These are phyloP conservation scores for Chironomus riparius DNA, from an alignment of 2,888 invertebrate genomes.

Conservation along the genomic window DNA sequence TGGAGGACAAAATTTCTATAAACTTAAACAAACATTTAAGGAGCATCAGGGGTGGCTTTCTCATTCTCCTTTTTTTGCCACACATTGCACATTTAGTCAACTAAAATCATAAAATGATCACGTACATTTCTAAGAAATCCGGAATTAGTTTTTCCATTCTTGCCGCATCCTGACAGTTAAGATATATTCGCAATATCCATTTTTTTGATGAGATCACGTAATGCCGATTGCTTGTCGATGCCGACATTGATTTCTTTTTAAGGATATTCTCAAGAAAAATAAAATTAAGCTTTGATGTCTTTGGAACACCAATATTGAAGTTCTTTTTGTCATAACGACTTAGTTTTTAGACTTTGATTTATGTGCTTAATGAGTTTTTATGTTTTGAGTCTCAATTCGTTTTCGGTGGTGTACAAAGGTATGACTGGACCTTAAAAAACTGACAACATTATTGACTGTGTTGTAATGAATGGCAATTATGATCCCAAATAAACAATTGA, in stretches of 20 bases:
- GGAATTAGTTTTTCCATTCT: slow-evolving; percentile 3
- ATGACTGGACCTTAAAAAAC: background rate
- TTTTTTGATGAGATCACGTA: slow-evolving; percentile 17
- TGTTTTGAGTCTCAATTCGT: background rate
- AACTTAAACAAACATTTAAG: slow-evolving; percentile 5
- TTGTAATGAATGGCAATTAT: too few species aligned
- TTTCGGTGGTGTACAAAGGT: background rate
- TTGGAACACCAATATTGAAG: too few species aligned
- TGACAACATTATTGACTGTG: too few species aligned
- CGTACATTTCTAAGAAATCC: slow-evolving; percentile 12
- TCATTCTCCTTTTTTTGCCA: background rate
- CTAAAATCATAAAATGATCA: background rate
- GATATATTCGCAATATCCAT: background rate
- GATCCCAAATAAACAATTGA: too few species aligned
- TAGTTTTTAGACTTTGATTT: too few species aligned
- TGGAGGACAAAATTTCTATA: background rate
- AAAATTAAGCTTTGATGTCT: too few species aligned
- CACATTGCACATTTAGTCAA: background rate
- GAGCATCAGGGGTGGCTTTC: slow-evolving; percentile 8
- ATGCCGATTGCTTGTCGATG: background rate
- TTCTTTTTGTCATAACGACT: background rate
- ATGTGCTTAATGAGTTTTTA: background rate
- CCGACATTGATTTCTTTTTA: background rate
- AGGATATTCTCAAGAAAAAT: too few species aligned
- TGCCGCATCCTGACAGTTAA: background rate